Evolutionary conservation across 2,113 vertebrate genomes (phyloP).

Genomic region (Eleginops maclovinus): DNA sequence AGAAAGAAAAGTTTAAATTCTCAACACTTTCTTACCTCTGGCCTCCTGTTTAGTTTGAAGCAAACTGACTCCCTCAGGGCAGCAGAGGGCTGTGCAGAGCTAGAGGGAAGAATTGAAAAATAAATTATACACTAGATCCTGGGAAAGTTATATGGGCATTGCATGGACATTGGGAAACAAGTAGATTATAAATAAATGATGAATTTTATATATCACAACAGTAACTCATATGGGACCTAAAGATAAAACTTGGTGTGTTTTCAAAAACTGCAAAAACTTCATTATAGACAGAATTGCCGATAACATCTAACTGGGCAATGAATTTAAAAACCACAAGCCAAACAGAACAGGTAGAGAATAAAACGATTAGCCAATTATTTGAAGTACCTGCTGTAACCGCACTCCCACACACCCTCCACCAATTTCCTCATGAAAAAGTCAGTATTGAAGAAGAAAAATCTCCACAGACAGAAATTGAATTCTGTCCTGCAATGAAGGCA

Average conservation of each 20-base stretch:
- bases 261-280: background rate
- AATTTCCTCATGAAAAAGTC: background rate
- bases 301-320: background rate
- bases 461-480: slow-evolving; percentile 15
- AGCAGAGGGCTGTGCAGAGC: background rate
- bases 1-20: background rate
- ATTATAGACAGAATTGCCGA: background rate
- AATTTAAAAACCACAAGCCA: background rate
- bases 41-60: background rate
- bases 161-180: background rate
- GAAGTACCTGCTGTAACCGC: slow-evolving; percentile 9
- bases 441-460: background rate
- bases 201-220: background rate
- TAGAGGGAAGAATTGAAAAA: background rate
- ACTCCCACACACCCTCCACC: background rate
- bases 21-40: background rate
- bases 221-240: background rate
- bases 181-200: background rate
- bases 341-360: background rate
- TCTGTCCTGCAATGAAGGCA: background rate
- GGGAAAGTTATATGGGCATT: background rate
- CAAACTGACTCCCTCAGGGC: background rate
- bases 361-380: background rate
- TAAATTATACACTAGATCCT: too few species aligned
- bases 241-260: background rate